Evolutionary conservation across 2,888 invertebrate genomes (phyloP).

Genomic region (Oxystoma pomonae): DNA sequence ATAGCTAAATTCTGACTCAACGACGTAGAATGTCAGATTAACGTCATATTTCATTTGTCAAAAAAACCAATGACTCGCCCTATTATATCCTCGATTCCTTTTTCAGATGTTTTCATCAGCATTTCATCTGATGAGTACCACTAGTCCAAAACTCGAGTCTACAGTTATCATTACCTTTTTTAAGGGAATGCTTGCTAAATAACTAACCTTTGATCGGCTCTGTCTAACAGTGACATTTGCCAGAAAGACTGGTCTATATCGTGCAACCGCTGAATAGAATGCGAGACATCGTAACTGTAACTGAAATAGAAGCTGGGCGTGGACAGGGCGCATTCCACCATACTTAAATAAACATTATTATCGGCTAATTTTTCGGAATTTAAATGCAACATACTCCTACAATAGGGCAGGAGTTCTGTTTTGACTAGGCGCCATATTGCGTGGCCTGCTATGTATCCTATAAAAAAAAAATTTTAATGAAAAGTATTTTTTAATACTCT

Average conservation of each 20-base stretch:
- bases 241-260: slow-evolving; percentile 80
- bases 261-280: slow-evolving; percentile 83
- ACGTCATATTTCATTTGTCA: too few species aligned
- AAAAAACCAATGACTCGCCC: too few species aligned
- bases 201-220: slow-evolving; percentile 62
- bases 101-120: too few species aligned
- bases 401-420: slow-evolving; percentile 82
- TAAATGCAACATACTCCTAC: slow-evolving; percentile 78
- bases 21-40: too few species aligned
- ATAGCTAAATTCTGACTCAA: too few species aligned
- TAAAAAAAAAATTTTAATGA: too few species aligned
- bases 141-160: too few species aligned
- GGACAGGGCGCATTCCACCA: slow-evolving; percentile 78
- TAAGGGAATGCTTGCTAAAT: too few species aligned
- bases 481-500: too few species aligned
- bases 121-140: too few species aligned
- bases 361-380: slow-evolving; percentile 77
- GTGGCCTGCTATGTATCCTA: slow-evolving; percentile 65
- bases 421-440: slow-evolving; percentile 75
- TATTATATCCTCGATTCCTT: too few species aligned
- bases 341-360: slow-evolving; percentile 77
- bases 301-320: slow-evolving; percentile 92
- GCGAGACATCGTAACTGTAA: slow-evolving; percentile 89
- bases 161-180: too few species aligned
- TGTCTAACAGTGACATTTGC: slow-evolving; percentile 69